Evolutionary conservation across 1,140 invertebrate species (phyloP).

Genomic region (Hycleus cichorii): DNA sequence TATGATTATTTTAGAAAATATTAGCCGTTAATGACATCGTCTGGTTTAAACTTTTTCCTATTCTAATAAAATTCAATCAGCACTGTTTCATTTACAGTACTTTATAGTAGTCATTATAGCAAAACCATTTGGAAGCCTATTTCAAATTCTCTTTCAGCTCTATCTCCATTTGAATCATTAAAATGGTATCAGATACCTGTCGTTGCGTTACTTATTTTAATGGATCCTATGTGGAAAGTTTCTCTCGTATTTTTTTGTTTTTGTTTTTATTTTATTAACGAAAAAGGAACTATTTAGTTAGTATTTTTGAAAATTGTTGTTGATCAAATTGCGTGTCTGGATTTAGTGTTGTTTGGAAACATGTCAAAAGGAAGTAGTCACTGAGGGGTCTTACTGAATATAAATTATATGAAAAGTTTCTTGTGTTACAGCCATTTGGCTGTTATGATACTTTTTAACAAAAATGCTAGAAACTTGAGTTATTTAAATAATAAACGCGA

Average conservation of each 20-base stretch:
- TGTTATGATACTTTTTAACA: constrained; percentile 7
- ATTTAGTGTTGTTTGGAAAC: background rate
- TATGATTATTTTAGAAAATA: no score
- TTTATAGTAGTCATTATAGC: constrained; percentile 8
- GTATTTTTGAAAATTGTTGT: no score
- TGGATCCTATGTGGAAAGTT: background rate
- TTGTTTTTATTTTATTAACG: no score
- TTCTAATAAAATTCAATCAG: constrained; percentile 3
- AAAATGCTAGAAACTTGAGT: constrained; percentile 13
- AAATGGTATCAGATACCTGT: constrained; percentile 12
- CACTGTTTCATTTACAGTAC: constrained; percentile 5
- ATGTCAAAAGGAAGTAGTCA: background rate
- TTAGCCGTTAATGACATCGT: no score
- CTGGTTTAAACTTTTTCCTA: background rate
- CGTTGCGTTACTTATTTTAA: constrained; percentile 4
- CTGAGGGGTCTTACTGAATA: constrained; percentile 2
- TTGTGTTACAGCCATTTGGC: background rate
- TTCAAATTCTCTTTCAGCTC: constrained; percentile 4
- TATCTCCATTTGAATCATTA: constrained; percentile 10
- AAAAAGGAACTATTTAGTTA: no score
- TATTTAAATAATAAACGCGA: constrained; percentile 13
- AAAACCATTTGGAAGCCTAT: constrained; percentile 5
- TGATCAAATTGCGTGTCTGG: background rate
- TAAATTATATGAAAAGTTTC: constrained; percentile 4
- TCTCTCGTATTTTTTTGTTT: no score